Conservation (phyloP, 2,113 vertebrate genomes). For the Isichthys henryi region DNA sequence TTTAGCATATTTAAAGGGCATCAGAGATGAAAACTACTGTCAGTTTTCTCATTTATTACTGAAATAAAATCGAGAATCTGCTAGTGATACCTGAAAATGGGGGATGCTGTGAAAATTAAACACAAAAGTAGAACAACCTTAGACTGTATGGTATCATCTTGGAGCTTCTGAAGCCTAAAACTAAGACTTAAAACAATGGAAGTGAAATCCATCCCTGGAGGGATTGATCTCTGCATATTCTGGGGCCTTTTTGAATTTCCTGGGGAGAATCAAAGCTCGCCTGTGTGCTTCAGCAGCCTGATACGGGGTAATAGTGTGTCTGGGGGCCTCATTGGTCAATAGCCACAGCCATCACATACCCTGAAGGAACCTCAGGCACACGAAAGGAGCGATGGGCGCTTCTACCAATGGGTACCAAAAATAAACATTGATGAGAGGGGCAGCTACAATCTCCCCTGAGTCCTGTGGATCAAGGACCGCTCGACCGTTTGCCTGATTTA, state of each 20-base stretch:
- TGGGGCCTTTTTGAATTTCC: slow-evolving; percentile 55
- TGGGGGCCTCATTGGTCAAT: slow-evolving; percentile 51
- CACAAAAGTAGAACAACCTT: not conserved
- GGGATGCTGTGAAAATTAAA: not conserved
- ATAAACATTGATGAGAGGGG: not conserved
- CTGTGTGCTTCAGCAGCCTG: slow-evolving; percentile 44
- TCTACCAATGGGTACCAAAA: not conserved
- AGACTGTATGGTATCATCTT: slow-evolving; percentile 5
- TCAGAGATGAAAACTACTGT: not conserved
- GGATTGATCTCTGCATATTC: slow-evolving; percentile 56
- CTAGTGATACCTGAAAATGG: not conserved
- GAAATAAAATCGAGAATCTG: not conserved
- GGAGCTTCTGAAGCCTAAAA: not conserved
- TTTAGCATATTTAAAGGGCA: not conserved
- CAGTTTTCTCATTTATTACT: not conserved
- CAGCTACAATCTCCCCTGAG: not conserved
- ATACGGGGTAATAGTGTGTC: slow-evolving; percentile 62
- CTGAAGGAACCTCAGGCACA: not conserved
- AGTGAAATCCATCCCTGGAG: not conserved
- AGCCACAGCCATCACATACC: not conserved
- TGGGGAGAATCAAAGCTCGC: slow-evolving; percentile 43
- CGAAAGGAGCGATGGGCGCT: not conserved
- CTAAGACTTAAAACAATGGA: not conserved
- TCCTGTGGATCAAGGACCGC: not conserved
- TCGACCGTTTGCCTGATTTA: not conserved